A percentile compares a stretch with the other conserved stretches of the same genome.
Conservation (phyloP, 2,888 invertebrate species). For the Criorhina ranunculi region DNA sequence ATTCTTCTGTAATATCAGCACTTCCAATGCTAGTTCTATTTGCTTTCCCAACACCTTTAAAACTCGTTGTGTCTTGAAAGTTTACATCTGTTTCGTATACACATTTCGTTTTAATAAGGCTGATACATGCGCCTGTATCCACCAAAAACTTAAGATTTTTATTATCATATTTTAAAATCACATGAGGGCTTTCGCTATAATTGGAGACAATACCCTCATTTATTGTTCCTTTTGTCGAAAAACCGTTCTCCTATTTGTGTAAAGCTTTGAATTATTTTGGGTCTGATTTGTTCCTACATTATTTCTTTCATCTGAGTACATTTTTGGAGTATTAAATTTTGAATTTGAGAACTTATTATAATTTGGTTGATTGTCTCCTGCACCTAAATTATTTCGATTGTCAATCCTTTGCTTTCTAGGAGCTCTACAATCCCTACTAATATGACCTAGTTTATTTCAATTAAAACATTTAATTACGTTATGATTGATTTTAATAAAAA, state of each 20-base stretch:
- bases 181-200: constrained; percentile 23
- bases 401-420: constrained; percentile 5
- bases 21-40: constrained; percentile 30
- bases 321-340: background rate
- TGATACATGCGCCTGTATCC: constrained; percentile 29
- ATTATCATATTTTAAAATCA: constrained; percentile 16
- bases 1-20: constrained; percentile 25
- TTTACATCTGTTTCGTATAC: constrained; percentile 33
- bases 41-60: constrained; percentile 33
- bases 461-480: constrained; percentile 33
- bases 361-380: background rate
- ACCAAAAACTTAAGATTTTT: constrained; percentile 23
- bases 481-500: constrained; percentile 29
- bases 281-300: too few relatives aligned
- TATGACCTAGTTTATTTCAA: constrained; percentile 29
- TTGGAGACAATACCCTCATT: constrained; percentile 14
- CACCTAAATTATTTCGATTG: constrained; percentile 5
- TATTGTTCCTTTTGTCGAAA: constrained; percentile 41
- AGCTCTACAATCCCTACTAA: too few relatives aligned
- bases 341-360: background rate
- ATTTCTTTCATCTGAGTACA: too few relatives aligned
- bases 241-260: constrained; percentile 20
- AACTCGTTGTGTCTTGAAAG: constrained; percentile 15
- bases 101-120: constrained; percentile 29
- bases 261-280: constrained; percentile 3